Percentiles rank a stretch among this genome's conserved stretches.
These are phyloP conservation scores for Oryzias curvinotus DNA, from an alignment of 2,113 vertebrate species.

Conservation along the genomic window DNA sequence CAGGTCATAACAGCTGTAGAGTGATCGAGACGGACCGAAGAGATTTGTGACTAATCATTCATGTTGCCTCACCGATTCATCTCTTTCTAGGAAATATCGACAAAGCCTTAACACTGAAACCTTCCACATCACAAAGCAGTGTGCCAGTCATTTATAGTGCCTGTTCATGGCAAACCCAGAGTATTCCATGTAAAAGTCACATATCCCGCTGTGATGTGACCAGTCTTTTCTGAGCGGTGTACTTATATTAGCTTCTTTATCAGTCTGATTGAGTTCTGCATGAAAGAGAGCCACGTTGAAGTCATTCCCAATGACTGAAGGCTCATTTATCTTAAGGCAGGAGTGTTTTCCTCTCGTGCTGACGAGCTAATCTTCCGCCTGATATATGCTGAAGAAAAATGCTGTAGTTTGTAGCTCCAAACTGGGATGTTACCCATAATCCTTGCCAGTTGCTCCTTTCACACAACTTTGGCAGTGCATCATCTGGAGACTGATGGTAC, in stretches of 20 bases:
- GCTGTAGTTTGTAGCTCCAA: slow-evolving; percentile 20
- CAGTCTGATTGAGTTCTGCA: slow-evolving; percentile 62
- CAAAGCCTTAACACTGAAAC: slow-evolving; percentile 29
- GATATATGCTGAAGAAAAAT: slow-evolving; percentile 32
- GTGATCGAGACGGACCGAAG: too few species aligned
- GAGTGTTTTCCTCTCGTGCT: slow-evolving; percentile 52
- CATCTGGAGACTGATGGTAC: slow-evolving; percentile 68
- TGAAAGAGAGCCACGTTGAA: slow-evolving; percentile 46
- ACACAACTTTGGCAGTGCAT: slow-evolving; percentile 54
- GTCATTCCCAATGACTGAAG: slow-evolving; percentile 56
- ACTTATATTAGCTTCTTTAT: slow-evolving; percentile 58
- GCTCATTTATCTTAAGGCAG: slow-evolving; percentile 52
- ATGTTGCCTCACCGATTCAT: too few species aligned
- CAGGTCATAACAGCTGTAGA: too few species aligned
- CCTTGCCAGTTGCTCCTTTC: slow-evolving; percentile 39
- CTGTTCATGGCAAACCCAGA: slow-evolving; percentile 57
- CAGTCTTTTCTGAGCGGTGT: slow-evolving; percentile 47
- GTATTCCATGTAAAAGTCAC: slow-evolving; percentile 63
- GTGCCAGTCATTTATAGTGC: slow-evolving; percentile 53
- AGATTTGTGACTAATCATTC: too few species aligned
- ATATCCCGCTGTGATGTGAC: slow-evolving; percentile 41
- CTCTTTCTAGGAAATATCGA: slow-evolving; percentile 5
- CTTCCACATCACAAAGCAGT: slow-evolving; percentile 20
- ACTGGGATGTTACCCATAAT: slow-evolving; percentile 47
- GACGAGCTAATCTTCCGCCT: slow-evolving; percentile 59